Evolutionary conservation across 2,888 invertebrate species (phyloP).

Genomic region (Pecten maximus): DNA sequence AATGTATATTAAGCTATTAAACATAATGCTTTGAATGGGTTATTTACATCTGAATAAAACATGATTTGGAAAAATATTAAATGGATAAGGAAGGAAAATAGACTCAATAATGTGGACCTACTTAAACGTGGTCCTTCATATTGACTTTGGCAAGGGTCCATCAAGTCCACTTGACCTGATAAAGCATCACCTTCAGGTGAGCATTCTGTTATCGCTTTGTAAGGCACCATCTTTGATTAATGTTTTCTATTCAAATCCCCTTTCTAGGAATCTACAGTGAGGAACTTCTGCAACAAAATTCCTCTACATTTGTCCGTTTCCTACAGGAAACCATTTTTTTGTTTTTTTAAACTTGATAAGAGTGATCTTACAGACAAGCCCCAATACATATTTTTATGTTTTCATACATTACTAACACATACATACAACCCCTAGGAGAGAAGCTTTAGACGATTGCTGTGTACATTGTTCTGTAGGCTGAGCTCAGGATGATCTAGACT

Average conservation of each 20-base stretch:
- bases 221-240: conserved; percentile 30
- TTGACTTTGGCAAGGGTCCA: not conserved
- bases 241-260: not conserved
- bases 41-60: conserved; percentile 35
- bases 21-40: not conserved
- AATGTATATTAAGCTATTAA: not conserved
- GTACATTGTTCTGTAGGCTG: not conserved
- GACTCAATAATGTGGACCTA: not conserved
- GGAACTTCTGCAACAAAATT: not conserved
- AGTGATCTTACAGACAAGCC: not conserved
- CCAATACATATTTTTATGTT: not conserved
- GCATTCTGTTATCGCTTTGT: not conserved
- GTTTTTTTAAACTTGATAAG: not conserved
- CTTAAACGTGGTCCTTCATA: conserved; percentile 7
- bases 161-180: not conserved
- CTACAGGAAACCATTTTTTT: not conserved
- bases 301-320: not conserved
- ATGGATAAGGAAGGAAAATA: conserved; percentile 9
- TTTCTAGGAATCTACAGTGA: not conserved
- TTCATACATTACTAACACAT: not conserved
- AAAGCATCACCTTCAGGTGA: conserved; percentile 10
- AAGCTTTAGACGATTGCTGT: conserved; percentile 13
- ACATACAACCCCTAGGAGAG: conserved; percentile 27
- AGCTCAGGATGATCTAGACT: not conserved
- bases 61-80: conserved; percentile 32